phyloP scores from a whole-genome alignment of 2,888 invertebrate species.

The Pollenia griseotomentosa region DNA sequence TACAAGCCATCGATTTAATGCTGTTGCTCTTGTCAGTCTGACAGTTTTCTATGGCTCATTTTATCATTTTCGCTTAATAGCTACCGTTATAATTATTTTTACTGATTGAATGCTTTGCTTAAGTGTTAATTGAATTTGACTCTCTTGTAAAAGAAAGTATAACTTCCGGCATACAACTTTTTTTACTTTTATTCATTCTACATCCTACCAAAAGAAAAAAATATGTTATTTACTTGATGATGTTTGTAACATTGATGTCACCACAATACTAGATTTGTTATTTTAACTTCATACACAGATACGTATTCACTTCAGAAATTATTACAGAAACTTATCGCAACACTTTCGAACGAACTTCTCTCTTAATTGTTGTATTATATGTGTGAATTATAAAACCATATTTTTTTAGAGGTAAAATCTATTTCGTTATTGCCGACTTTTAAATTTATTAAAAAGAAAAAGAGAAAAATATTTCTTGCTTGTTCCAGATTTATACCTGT shows the following conservation, averaged over 20 bases:
- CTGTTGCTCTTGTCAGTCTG: slow-evolving; percentile 30
- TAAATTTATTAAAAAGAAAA: slow-evolving; percentile 24
- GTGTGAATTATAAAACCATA: too few relatives aligned
- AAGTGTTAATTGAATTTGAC: slow-evolving; percentile 67
- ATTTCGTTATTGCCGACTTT: neutral
- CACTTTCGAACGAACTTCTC: too few relatives aligned
- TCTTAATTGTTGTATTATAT: too few relatives aligned
- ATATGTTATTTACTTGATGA: neutral
- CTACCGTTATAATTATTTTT: slow-evolving; percentile 53
- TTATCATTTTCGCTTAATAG: slow-evolving; percentile 58
- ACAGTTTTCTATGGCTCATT: slow-evolving; percentile 15
- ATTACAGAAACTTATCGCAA: too few relatives aligned
- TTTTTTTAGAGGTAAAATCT: too few relatives aligned
- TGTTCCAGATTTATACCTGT: slow-evolving; percentile 52
- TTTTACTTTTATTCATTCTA: neutral
- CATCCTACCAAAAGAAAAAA: neutral
- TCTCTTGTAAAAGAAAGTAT: slow-evolving; percentile 18
- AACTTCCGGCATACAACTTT: slow-evolving; percentile 19
- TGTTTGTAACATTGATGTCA: too few relatives aligned
- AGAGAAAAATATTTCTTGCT: neutral
- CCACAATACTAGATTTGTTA: too few relatives aligned
- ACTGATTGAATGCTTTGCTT: slow-evolving; percentile 63
- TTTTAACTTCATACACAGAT: too few relatives aligned
- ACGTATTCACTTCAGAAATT: too few relatives aligned
- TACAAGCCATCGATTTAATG: neutral